Evolutionary conservation across 2,113 vertebrate species (phyloP).

Genomic region (Boleophthalmus pectinirostris): DNA sequence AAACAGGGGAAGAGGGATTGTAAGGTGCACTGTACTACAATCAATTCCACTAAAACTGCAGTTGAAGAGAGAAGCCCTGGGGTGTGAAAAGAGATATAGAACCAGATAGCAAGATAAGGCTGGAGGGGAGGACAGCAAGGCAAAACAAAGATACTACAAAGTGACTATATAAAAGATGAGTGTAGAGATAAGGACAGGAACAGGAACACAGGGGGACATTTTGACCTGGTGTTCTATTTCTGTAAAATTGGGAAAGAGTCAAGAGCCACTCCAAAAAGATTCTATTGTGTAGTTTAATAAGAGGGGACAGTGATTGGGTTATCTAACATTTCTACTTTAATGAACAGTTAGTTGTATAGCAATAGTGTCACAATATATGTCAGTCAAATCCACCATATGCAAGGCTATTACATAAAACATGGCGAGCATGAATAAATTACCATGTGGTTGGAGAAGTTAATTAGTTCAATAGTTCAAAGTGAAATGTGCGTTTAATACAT

Average conservation of each 20-base stretch:
- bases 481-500: not conserved
- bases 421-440: not conserved
- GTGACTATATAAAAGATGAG: not conserved
- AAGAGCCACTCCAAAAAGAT: not conserved
- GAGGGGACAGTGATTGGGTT: slow-evolving; percentile 3
- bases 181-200: not conserved
- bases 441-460: not conserved
- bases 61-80: slow-evolving; percentile 51
- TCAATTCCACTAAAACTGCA: slow-evolving; percentile 65
- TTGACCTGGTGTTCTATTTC: slow-evolving; percentile 16
- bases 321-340: not conserved
- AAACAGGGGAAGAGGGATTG: slow-evolving; percentile 25
- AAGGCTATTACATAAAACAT: not conserved
- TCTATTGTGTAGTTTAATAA: not conserved
- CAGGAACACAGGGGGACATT: slow-evolving; percentile 12
- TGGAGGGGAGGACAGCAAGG: not conserved
- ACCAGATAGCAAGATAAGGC: slow-evolving; percentile 20
- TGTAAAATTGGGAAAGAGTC: not conserved
- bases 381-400: not conserved
- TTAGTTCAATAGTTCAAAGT: not conserved
- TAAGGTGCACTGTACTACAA: slow-evolving; percentile 46
- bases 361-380: not conserved
- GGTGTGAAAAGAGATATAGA: slow-evolving; percentile 43
- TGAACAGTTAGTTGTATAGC: not conserved
- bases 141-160: slow-evolving; percentile 7